phyloP scores from a whole-genome alignment of 64 coral and sea anemone species.

The Stichodactyla helianthus region DNA sequence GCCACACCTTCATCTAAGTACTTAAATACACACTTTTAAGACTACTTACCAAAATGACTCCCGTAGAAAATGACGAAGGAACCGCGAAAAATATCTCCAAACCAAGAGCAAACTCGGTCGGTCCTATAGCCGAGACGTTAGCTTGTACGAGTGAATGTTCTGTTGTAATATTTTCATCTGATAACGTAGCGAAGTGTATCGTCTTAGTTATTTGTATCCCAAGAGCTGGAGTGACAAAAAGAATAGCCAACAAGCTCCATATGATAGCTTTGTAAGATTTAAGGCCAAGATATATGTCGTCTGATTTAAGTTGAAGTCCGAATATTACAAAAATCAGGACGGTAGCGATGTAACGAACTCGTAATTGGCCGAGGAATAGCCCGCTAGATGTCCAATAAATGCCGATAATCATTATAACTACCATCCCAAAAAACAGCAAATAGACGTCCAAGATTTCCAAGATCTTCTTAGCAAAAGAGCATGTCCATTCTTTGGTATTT shows the following conservation, averaged over 20 bases:
- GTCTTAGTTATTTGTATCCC: conserved; percentile 93
- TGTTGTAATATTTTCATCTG: conserved; percentile 64
- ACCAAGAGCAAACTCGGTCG: conserved; percentile 85
- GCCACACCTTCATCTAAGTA: neutral
- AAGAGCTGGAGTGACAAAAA: conserved; percentile 47
- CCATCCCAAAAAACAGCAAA: conserved; percentile 60
- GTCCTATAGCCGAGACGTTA: conserved; percentile 84
- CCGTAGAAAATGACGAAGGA: conserved; percentile 69
- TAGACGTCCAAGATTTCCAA: conserved; percentile 29
- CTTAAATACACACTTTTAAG: neutral
- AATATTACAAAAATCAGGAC: conserved; percentile 48
- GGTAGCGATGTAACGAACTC: conserved; percentile 28
- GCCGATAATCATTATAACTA: conserved; percentile 44
- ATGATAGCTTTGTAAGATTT: conserved; percentile 71
- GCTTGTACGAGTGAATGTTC: conserved; percentile 42
- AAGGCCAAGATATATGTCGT: conserved; percentile 37
- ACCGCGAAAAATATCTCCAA: conserved; percentile 76
- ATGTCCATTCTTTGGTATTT: neutral
- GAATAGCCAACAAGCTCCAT: conserved; percentile 58
- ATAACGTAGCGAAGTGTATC: conserved; percentile 76
- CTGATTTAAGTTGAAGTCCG: conserved; percentile 67
- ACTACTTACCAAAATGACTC: conserved; percentile 73
- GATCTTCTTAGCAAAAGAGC: neutral
- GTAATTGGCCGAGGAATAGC: conserved; percentile 16
- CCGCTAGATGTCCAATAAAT: conserved; percentile 45